Conservation (phyloP, 2,888 invertebrate genomes). For the Heteromyza rotundicornis region DNA sequence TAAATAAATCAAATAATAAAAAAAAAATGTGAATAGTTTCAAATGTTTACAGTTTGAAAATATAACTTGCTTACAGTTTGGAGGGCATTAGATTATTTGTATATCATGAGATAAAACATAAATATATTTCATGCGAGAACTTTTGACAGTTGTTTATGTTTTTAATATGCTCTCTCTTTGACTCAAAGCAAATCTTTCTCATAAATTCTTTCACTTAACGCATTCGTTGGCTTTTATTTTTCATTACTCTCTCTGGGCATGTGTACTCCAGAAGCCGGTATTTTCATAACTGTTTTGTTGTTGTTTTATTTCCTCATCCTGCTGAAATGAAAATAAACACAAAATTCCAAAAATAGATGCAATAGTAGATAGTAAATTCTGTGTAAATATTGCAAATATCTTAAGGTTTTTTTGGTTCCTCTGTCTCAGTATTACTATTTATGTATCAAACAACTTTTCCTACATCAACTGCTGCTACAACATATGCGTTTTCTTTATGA, state of each 20-base stretch:
- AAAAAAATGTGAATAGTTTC: no score
- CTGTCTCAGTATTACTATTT: neutral
- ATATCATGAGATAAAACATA: no score
- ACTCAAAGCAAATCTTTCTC: no score
- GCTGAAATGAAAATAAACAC: slow-evolving; percentile 2
- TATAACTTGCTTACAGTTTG: no score
- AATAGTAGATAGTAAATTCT: no score
- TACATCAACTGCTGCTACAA: neutral
- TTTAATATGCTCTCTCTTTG: neutral
- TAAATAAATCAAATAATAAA: no score
- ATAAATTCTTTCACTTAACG: no score
- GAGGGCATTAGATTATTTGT: no score
- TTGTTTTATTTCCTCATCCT: neutral
- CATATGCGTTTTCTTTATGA: neutral
- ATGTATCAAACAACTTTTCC: neutral
- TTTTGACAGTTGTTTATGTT: neutral
- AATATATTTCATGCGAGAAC: no score
- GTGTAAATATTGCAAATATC: neutral
- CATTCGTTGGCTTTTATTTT: no score
- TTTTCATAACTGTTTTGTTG: slow-evolving; percentile 32
- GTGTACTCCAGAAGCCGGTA: slow-evolving; percentile 48
- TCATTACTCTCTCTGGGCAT: slow-evolving; percentile 33
- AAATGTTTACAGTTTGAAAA: no score
- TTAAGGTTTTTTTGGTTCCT: neutral
- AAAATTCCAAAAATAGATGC: neutral